These are phyloP conservation scores for Numida meleagris DNA, from an alignment of 2,113 vertebrate genomes.

Conservation along the genomic window DNA sequence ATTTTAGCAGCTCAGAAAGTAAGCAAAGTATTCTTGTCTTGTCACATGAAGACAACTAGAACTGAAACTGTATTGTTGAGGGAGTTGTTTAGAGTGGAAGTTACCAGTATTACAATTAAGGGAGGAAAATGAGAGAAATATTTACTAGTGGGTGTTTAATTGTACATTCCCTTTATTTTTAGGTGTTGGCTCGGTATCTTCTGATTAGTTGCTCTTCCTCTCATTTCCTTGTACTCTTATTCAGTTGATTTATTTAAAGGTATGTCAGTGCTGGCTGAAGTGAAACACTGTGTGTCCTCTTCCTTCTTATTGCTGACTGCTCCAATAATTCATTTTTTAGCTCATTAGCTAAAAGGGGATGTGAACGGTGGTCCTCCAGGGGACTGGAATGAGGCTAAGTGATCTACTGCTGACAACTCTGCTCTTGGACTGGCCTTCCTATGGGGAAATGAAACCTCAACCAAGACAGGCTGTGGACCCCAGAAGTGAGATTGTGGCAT, in stretches of 20 bases:
- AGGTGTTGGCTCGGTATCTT: not conserved
- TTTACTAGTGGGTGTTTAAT: not conserved
- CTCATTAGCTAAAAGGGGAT: conserved; percentile 82
- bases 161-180: not conserved
- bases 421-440: conserved; percentile 81
- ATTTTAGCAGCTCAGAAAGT: not conserved
- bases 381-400: conserved; percentile 67
- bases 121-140: not conserved
- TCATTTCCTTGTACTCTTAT: conserved; percentile 1
- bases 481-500: not conserved
- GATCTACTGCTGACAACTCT: conserved; percentile 74
- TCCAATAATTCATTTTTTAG: conserved; percentile 84
- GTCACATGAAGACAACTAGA: not conserved
- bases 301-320: conserved; percentile 71
- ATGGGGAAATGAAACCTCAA: conserved; percentile 46
- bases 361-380: conserved; percentile 75
- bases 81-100: not conserved
- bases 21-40: not conserved
- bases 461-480: conserved; percentile 43
- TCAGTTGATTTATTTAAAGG: conserved; percentile 79
- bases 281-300: conserved; percentile 70
- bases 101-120: not conserved
- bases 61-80: not conserved
- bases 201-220: conserved; percentile 30
- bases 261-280: conserved; percentile 69